phyloP scores from a whole-genome alignment of 2,797 vertebrate genomes.

The Cirrhinus mrigala region DNA sequence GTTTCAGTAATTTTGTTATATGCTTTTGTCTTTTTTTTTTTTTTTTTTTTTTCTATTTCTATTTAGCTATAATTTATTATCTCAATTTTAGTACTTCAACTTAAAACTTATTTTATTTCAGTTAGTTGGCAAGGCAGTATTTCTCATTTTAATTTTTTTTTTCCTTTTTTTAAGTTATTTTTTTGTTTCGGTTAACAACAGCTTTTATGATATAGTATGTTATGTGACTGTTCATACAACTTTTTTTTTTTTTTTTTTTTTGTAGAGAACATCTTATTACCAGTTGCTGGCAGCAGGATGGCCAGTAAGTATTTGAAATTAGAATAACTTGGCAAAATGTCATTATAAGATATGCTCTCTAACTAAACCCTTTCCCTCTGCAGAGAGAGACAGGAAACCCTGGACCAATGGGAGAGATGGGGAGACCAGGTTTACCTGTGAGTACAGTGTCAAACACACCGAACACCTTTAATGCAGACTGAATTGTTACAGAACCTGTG shows the following conservation, averaged over 20 bases:
- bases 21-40: neutral
- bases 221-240: neutral
- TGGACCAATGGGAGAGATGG: constrained; percentile 78
- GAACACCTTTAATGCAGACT: neutral
- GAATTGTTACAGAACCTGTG: neutral
- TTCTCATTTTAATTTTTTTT: neutral
- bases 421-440: constrained; percentile 80
- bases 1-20: neutral
- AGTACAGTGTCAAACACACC: constrained; percentile 60
- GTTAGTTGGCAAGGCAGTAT: neutral
- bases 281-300: constrained; percentile 80
- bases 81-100: neutral
- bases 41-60: neutral
- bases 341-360: neutral
- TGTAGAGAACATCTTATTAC: constrained; percentile 80
- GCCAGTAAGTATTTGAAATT: constrained; percentile 79
- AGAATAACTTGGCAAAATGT: neutral
- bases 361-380: constrained; percentile 18
- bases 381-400: constrained; percentile 76
- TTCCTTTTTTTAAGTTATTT: constrained; percentile 35
- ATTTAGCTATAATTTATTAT: neutral
- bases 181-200: no score
- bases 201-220: no score
- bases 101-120: neutral
- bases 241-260: constrained; percentile 18